phyloP scores from a whole-genome alignment of 2,797 vertebrate species.

The Leuciscus waleckii region DNA sequence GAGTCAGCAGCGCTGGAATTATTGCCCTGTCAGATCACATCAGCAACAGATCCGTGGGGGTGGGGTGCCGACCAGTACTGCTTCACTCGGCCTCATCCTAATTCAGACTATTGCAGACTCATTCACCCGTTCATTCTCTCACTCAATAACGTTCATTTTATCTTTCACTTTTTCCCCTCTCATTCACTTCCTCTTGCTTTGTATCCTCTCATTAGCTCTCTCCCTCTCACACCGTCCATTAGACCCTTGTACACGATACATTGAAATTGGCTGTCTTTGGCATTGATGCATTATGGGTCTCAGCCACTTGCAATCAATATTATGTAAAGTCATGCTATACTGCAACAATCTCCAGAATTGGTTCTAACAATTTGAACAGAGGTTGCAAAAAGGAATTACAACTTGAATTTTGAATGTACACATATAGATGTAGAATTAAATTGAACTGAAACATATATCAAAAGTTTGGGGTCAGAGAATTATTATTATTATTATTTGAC shows the following conservation, averaged over 20 bases:
- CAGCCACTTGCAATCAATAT: conserved; percentile 13
- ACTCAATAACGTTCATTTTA: conserved; percentile 18
- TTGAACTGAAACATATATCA: not conserved
- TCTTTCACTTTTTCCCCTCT: not conserved
- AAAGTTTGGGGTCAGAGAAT: not conserved
- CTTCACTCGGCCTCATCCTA: not conserved
- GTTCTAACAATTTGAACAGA: conserved; percentile 13
- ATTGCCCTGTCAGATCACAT: conserved; percentile 57
- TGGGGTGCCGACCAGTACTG: not conserved
- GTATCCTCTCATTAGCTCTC: not conserved
- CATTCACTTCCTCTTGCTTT: not conserved
- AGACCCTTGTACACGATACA: conserved; percentile 25
- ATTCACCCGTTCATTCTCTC: conserved; percentile 36
- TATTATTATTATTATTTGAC: not conserved
- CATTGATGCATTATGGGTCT: conserved; percentile 17
- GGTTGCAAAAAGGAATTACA: not conserved
- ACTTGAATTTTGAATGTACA: not conserved
- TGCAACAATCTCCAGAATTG: conserved; percentile 18
- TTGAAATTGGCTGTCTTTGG: not conserved
- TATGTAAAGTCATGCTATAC: conserved; percentile 23
- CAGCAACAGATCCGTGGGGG: conserved; percentile 27
- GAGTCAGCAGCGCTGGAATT: conserved; percentile 53
- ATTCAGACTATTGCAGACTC: conserved; percentile 17
- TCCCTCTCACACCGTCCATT: not conserved
- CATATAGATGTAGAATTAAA: not conserved